Base-by-base conservation (phyloP, 2,888 invertebrate genomes). In the Imbricaverruca yamaguchii region DNA sequence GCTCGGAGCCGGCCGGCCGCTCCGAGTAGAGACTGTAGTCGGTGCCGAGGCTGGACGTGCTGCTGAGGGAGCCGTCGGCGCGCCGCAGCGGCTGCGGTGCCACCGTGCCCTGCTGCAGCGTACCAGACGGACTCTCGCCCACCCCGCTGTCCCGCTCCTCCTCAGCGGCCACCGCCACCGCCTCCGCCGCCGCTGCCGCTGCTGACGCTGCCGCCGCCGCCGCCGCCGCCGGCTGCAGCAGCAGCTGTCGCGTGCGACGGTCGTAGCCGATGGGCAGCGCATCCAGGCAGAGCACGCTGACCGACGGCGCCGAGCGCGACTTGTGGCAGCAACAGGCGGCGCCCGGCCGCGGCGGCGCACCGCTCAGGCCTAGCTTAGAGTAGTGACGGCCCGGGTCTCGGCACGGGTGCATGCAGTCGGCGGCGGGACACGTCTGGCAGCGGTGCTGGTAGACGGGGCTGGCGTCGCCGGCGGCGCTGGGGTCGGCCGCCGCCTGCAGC, bases 331-430 rank as follows among this genome's bases (percentile, higher is more conserved):
- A 74, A 53, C 74, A 74, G 74, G 74, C 9, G 18, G 53, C 53
- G 53, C 74, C 39, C 74, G 39, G 53, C 39, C 21, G 18, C 39
- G 74, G 39, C 74, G 53, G 74, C 74, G 53, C 53, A 6, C 39
- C 74, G 18, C 15, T 7, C 74, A 74, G 53, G 74, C 74, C 74
- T 53, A 74, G 74, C 74, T 74, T 74, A 18, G 53, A 3, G 74
- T 53, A 21, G 53, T 74, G 74, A 0, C 74, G 74, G 74, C 53
- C 74, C 8, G 74, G 74, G 53, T 53, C 53, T 18, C 74, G 74
- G 74, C 74, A 74, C 18, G 74, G 53, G 74, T 74, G 74, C 74
- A 74, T 74, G 74, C 74, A 74, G 74, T 74, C 74, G 74, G 74
- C 74, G 53, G 9, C 74, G 74, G 53, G 23, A 53, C 74, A 74